These are phyloP conservation scores for Seira musarum DNA, from an alignment of 2,888 invertebrate genomes.

Conservation along the genomic window DNA sequence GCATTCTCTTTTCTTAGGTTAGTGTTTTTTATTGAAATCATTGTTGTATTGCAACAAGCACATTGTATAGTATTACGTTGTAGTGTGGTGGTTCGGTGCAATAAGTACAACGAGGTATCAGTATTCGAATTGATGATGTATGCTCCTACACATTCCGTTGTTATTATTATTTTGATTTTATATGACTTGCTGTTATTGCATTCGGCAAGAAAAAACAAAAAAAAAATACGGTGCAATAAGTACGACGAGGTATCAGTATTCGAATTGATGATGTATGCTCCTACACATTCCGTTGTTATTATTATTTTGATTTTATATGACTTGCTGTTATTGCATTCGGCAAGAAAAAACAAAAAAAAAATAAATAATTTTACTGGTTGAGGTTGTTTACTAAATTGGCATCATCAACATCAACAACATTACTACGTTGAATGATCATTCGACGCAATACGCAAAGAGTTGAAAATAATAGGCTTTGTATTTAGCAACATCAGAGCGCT, in stretches of 20 bases:
- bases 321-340: neutral
- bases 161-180: slow-evolving; percentile 4
- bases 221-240: too few species aligned
- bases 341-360: slow-evolving; percentile 11
- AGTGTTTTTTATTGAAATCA: neutral
- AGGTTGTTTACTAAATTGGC: slow-evolving; percentile 14
- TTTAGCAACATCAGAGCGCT: too few species aligned
- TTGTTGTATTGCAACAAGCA: neutral
- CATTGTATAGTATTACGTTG: neutral
- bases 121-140: too few species aligned
- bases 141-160: too few species aligned
- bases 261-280: too few species aligned
- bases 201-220: slow-evolving; percentile 9
- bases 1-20: neutral
- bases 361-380: slow-evolving; percentile 1
- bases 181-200: neutral
- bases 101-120: neutral
- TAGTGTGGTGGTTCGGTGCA: neutral
- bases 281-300: neutral
- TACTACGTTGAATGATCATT: too few species aligned
- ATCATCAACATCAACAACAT: slow-evolving; percentile 1
- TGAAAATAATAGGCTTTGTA: slow-evolving; percentile 9
- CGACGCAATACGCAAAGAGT: slow-evolving; percentile 16
- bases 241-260: neutral
- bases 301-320: neutral